Base-by-base conservation (phyloP, 1,140 invertebrate genomes). In the Eurosta solidaginis region DNA sequence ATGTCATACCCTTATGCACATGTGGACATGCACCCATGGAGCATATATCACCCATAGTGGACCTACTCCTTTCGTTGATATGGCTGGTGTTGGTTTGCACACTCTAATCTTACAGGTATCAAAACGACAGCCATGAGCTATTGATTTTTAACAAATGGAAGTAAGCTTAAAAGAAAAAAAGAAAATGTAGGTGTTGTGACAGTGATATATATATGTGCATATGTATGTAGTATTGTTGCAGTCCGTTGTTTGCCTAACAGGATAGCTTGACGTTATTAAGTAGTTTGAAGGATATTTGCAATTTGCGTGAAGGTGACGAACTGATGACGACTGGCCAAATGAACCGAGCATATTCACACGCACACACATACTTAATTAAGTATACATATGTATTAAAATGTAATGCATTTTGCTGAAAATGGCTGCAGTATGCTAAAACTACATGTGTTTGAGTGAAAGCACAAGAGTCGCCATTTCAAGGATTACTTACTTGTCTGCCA, bases 241-340 rank as follows among this genome's bases (percentile, higher is more conserved):
- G 59, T n/a, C 36, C 7, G 59, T 36, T 27, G 59, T 29, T 68
- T 33, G 59, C 33, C 17, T 20, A 68, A 68, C 59, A 68, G 59
- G 59, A 68, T 68, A 68, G 27, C 54, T n/a, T 4, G 27, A 29
- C 54, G 54, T 33, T 63, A 29, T 63, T 63, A 63, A 63, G 54
- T 36, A 63, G 54, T 63, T n/a, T 63, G 33, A 40, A 68, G 59
- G 59, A 68, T 68, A 68, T 68, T 68, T 68, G 59, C 59, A 68
- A 68, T 68, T 68, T 68, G 59, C 59, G 59, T 68, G 59, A 68
- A 68, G 59, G 59, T 68, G 59, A 68, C 59, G 59, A 68, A 68
- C 59, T 68, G 59, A 52, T 52, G 42, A 44, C 12, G 49, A 68
- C 59, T 68, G 59, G 12, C 27, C 40, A 68, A 68, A 68, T 68